Evolutionary conservation across 2,113 vertebrate genomes (phyloP), one percentile per base, ranked within the genome.

Genomic region (Ellobius talpinus): DNA sequence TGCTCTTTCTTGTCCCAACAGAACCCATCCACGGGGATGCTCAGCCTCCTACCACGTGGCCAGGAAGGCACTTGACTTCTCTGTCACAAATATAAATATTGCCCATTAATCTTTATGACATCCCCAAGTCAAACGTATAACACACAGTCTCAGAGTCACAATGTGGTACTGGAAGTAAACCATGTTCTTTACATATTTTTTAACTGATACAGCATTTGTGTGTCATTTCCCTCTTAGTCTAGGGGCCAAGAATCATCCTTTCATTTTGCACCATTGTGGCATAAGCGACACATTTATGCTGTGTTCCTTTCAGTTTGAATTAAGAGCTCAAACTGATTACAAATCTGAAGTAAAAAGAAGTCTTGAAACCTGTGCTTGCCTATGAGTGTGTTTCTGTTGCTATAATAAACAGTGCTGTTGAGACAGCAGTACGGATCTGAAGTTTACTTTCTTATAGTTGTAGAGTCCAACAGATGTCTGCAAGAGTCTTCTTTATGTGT

Each of bases 291-390:
- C 1, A 63, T 77, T 92, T 73, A 47, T 23, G 63, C 4, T 61
- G 7, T 61, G 24, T 84, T 84, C 39, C 24, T 85, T 92, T 95
- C 29, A 87, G 66, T 79, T 87, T 92, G 39, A 66, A 61, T 94
- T 74, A 72, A 52, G 90, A 66, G 33, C 8, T 77, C 31, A 45
- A 39, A 76, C 55, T 89, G 55, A 26, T 94, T 68, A 23, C 55
- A 74, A 61, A 85, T 63, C 7, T 21, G 3, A 84, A 84, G 26
- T 52, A n/a, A 31, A 70, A 39, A 26, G 13, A 91, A 76, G 7
- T 50, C 47, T 74, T 85, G 23, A 77, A 95, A 77, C 0, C 1
- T 55, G n/a, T 4, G 36, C 52, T 42, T 3, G n/a, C 45, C 68
- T 66, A 23, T 39, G 21, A 39, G 39, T 39, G 4, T 2, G 1